phyloP scores from a whole-genome alignment of 2,888 invertebrate species.

The Leistus spinibarbis region DNA sequence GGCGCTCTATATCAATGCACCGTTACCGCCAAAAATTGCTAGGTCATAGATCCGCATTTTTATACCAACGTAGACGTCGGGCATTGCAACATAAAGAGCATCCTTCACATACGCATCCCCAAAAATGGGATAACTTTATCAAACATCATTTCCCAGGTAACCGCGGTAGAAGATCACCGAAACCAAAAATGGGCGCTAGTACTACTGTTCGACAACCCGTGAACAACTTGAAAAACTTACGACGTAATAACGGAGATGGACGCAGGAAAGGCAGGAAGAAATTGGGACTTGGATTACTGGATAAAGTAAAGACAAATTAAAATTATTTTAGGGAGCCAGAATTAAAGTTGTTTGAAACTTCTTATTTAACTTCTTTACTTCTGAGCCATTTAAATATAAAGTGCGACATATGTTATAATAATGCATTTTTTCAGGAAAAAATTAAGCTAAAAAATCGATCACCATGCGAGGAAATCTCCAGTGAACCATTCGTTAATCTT shows the following conservation, averaged over 20 bases:
- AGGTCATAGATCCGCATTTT: conserved; percentile 16
- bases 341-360: not conserved
- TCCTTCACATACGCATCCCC: not conserved
- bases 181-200: conserved; percentile 33
- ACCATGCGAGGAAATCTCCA: conserved; percentile 71
- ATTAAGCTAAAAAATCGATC: conserved; percentile 54
- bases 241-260: conserved; percentile 40
- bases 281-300: conserved; percentile 40
- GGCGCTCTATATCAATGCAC: conserved; percentile 61
- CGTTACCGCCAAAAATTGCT: conserved; percentile 21
- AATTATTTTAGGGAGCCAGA: too few species aligned
- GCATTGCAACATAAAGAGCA: conserved; percentile 1
- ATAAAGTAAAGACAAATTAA: not conserved
- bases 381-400: not conserved
- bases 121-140: conserved; percentile 6
- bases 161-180: conserved; percentile 23
- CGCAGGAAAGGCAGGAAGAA: conserved; percentile 48
- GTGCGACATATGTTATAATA: not conserved
- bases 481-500: conserved; percentile 70
- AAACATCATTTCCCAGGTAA: conserved; percentile 7
- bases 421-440: conserved; percentile 12
- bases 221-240: conserved; percentile 32
- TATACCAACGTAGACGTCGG: conserved; percentile 22
- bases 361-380: not conserved
- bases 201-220: conserved; percentile 29